Conservation (phyloP, 1,140 invertebrate species). For the Halyomorpha halys region DNA sequence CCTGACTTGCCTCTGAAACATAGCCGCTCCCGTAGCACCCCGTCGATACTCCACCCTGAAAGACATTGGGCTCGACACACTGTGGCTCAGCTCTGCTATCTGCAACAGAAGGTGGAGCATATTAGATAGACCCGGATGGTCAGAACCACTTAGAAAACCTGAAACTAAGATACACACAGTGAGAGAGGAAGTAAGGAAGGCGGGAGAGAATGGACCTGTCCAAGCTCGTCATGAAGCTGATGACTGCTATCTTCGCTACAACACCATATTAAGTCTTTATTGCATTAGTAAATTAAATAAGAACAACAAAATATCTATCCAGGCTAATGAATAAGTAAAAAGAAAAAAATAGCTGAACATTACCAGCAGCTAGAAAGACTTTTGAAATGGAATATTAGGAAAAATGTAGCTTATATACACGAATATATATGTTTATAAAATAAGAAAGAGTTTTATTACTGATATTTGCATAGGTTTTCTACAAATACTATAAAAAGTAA, state of each 20-base stretch:
- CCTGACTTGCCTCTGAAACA: slow-evolving; percentile 92
- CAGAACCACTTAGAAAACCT: not conserved
- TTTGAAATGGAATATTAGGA: too few relatives aligned
- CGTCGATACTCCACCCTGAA: slow-evolving; percentile 96
- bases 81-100: slow-evolving; percentile 97
- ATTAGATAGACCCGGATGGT: not conserved
- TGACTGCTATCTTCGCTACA: slow-evolving; percentile 6
- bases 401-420: too few relatives aligned
- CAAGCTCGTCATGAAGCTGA: slow-evolving; percentile 3
- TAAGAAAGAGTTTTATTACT: too few relatives aligned
- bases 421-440: too few relatives aligned
- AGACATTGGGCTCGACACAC: slow-evolving; percentile 93
- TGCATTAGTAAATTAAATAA: not conserved
- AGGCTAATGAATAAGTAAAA: too few relatives aligned
- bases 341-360: too few relatives aligned
- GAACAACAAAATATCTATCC: too few relatives aligned
- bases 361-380: too few relatives aligned
- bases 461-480: too few relatives aligned
- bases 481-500: too few relatives aligned
- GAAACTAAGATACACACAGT: slow-evolving; percentile 9
- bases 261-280: slow-evolving; percentile 1
- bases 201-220: slow-evolving; percentile 4
- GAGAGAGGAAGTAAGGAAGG: slow-evolving; percentile 4
- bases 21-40: slow-evolving; percentile 79
- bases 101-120: slow-evolving; percentile 39